Conservation (phyloP, 2,113 vertebrate genomes). For the Mionectes macconnelli region DNA sequence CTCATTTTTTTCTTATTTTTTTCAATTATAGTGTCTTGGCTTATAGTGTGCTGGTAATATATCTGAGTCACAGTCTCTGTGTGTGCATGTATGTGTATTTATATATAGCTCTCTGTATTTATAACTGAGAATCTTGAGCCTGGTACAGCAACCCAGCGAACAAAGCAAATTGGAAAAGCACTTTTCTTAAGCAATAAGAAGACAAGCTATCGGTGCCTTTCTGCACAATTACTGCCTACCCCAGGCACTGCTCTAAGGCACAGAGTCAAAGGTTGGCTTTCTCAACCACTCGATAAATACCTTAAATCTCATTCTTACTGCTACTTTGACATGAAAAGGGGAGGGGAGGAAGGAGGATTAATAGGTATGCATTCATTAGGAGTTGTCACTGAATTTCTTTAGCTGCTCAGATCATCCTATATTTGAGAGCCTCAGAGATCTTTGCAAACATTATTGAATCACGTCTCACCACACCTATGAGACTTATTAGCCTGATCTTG, state of each 20-base stretch:
- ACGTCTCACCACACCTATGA: background rate
- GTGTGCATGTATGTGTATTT: background rate
- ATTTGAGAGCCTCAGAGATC: background rate
- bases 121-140: background rate
- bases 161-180: constrained; percentile 55
- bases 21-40: background rate
- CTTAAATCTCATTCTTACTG: constrained; percentile 17
- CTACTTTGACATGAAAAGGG: background rate
- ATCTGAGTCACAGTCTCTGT: constrained; percentile 4
- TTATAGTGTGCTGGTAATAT: background rate
- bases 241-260: constrained; percentile 55
- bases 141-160: background rate
- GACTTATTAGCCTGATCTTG: background rate
- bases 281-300: constrained; percentile 28
- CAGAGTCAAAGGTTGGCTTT: constrained; percentile 46
- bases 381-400: background rate
- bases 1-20: background rate
- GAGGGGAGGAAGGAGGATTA: background rate
- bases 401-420: background rate
- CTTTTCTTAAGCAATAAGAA: constrained; percentile 38
- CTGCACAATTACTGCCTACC: constrained; percentile 52
- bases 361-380: background rate
- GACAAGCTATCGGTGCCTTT: background rate
- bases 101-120: constrained; percentile 31
- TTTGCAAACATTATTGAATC: background rate